Evolutionary conservation across 1,140 invertebrate genomes (phyloP), one percentile per base, ranked within the genome.

Genomic region (Eulimnadia texana): DNA sequence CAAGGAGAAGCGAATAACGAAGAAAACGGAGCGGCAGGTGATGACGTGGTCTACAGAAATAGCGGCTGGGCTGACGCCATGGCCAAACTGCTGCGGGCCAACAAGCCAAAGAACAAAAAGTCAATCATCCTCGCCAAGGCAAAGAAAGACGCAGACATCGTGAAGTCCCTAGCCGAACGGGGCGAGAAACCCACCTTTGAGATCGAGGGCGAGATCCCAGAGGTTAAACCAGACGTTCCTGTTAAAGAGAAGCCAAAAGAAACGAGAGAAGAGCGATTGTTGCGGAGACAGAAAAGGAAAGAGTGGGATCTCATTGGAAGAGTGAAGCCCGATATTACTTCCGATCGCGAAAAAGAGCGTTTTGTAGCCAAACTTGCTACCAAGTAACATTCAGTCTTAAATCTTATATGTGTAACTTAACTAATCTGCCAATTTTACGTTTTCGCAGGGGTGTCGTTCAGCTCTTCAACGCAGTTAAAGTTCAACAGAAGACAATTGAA

Each of bases 391-490:
- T 42, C 6, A 50, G 23, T 56, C 33, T 25, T 23, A 10, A 62
- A 11, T 6, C 20, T 50, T 60, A 1, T 20, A 9, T 50, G 58
- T 10, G 19, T 19, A n/a, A 13, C 58, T 60, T 3, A 52, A 47
- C 9, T 57, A 33, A 54, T 25, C 24, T 49, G 50, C 2, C n/a
- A 27, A 54, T 53, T 47, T 29, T 61, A 25, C 55, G 29, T 64
- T 53, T 67, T 75, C 74, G 29, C 66, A 90, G 86, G 70, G 91
- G 90, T 69, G 88, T 93, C 3, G 88, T 94, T 0, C 88, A 93
- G 71, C 74, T 95, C 64, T 95, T 94, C 66, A 94, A 94, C 79
- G 85, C 89, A 23, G 90, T 94, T 0, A 80, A 79, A 69, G 79
- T 84, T 66, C 90, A 93, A 73, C 90, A 93, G 72, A 85, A 82